Percentiles rank a stretch among this genome's conserved stretches.
Conservation (phyloP, 2,797 vertebrate species). For the Neolamprologus multifasciatus region DNA sequence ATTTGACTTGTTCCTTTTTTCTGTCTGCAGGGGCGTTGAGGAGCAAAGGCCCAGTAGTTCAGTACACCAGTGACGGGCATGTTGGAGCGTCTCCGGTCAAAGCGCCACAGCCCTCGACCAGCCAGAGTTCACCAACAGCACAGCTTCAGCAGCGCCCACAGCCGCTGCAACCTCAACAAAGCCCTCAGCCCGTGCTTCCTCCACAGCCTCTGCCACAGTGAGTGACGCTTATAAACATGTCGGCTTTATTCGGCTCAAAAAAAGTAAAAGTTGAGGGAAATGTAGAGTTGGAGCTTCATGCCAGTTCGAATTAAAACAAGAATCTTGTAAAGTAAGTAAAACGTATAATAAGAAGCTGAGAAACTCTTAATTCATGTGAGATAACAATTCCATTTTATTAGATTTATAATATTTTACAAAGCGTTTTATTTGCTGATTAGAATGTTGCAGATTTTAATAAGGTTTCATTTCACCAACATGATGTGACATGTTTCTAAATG, state of each 20-base stretch:
- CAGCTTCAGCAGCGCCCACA: constrained; percentile 26
- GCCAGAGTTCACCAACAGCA: constrained; percentile 5
- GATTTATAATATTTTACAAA: neutral
- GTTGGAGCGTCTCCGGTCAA: constrained; percentile 46
- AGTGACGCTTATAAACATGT: constrained; percentile 23
- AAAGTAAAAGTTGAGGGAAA: neutral
- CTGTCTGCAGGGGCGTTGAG: constrained; percentile 80
- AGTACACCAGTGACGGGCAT: constrained; percentile 86
- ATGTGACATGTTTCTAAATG: neutral
- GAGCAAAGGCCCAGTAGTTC: constrained; percentile 93
- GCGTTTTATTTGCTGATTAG: neutral
- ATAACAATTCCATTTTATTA: neutral
- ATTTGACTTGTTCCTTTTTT: neutral
- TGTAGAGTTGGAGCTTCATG: neutral
- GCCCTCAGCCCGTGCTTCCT: neutral
- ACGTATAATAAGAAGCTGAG: neutral
- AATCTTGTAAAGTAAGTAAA: neutral
- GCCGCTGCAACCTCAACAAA: neutral
- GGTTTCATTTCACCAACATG: neutral
- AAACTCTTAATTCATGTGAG: neutral
- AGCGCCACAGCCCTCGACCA: neutral
- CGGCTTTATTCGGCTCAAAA: neutral
- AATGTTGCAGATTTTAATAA: neutral
- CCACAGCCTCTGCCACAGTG: constrained; percentile 48
- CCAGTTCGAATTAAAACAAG: neutral